These are phyloP conservation scores for Aleadryas rufinucha DNA, from an alignment of 2,113 vertebrate species.

Conservation along the genomic window DNA sequence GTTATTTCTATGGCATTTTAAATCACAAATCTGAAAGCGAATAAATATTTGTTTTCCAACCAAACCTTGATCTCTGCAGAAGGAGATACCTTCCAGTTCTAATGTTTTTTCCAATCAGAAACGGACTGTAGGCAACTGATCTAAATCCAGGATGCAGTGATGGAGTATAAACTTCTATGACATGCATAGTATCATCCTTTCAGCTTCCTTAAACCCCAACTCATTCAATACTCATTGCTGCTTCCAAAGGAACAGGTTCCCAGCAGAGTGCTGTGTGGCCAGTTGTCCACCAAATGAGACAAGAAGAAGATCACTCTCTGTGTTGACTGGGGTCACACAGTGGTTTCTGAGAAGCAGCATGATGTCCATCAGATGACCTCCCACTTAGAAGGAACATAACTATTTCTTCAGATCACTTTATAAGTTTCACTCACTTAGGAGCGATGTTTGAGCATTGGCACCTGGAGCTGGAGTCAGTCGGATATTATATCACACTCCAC, in stretches of 20 bases:
- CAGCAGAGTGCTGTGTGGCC: background rate
- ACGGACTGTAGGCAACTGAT: background rate
- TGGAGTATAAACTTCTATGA: background rate
- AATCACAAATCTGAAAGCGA: background rate
- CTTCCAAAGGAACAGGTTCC: background rate
- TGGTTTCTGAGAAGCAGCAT: background rate
- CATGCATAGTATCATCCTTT: background rate
- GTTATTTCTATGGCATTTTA: background rate
- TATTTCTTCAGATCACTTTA: background rate
- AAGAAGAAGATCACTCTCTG: background rate
- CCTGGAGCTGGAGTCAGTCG: background rate
- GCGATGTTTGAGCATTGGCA: background rate
- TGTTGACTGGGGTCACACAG: accelerated
- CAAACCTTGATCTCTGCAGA: background rate
- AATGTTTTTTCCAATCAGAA: background rate
- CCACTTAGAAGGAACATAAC: background rate
- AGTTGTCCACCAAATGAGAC: background rate
- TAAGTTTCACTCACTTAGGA: background rate
- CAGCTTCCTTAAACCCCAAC: background rate
- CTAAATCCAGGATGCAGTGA: background rate
- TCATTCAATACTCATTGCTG: background rate
- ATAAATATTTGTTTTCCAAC: background rate
- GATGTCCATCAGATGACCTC: background rate
- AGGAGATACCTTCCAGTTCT: background rate
- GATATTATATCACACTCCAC: background rate